These are phyloP conservation scores for Pseudoips prasinana DNA, from an alignment of 2,888 invertebrate species.

Conservation along the genomic window DNA sequence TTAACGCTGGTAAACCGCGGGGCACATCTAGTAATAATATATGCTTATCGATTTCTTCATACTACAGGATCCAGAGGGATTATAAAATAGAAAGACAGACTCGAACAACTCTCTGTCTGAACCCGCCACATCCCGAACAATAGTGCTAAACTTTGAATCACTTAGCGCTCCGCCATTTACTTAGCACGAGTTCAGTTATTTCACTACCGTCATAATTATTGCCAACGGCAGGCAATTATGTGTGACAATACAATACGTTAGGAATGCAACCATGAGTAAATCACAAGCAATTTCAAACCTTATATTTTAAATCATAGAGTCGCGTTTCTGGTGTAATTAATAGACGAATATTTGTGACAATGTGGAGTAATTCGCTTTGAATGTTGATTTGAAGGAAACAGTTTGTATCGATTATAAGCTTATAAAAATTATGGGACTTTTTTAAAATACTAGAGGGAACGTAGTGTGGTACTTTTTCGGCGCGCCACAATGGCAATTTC, in stretches of 20 bases:
- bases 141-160: conserved; percentile 34
- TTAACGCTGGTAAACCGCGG: too few relatives aligned
- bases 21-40: too few relatives aligned
- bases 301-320: not conserved
- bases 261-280: conserved; percentile 4
- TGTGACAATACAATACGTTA: conserved; percentile 16
- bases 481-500: too few relatives aligned
- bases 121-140: too few relatives aligned
- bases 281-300: not conserved
- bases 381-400: conserved; percentile 9
- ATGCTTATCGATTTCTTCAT: too few relatives aligned
- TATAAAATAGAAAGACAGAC: not conserved
- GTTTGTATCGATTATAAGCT: conserved; percentile 1
- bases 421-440: too few relatives aligned
- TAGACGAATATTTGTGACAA: not conserved
- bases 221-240: conserved; percentile 26
- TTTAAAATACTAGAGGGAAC: too few relatives aligned
- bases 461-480: too few relatives aligned
- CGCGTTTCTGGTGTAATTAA: not conserved
- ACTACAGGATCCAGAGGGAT: too few relatives aligned
- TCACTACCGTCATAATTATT: conserved; percentile 31
- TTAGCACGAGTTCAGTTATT: conserved; percentile 29
- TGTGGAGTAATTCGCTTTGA: conserved; percentile 1
- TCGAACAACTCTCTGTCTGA: not conserved
- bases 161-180: conserved; percentile 31